phyloP scores from a whole-genome alignment of 1,140 invertebrate genomes.

The Drosophila melanogaster region DNA sequence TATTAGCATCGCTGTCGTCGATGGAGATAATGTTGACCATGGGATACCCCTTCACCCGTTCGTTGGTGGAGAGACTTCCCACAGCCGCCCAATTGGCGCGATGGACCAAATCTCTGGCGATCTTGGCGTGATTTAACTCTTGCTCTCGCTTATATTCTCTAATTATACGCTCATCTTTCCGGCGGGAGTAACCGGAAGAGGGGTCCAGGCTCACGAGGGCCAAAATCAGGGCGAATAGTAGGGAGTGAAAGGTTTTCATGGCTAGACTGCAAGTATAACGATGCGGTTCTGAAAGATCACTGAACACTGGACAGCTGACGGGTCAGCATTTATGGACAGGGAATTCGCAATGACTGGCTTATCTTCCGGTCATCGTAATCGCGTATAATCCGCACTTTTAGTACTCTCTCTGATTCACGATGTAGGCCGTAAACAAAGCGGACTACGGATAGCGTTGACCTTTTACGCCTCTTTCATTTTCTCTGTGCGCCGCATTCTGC shows the following conservation, averaged over 20 bases:
- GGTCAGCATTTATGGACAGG: constrained; percentile 4
- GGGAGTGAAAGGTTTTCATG: constrained; percentile 24
- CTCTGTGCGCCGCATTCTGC: constrained; percentile 1
- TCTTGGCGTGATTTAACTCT: constrained; percentile 75
- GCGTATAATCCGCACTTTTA: neutral
- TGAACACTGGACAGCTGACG: neutral
- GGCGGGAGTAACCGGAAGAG: constrained; percentile 53
- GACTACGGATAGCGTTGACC: constrained; percentile 12
- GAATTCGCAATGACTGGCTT: neutral
- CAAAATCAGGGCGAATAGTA: constrained; percentile 40
- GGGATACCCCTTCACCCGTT: constrained; percentile 88
- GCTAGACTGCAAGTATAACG: constrained; percentile 15
- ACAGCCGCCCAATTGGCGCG: constrained; percentile 90
- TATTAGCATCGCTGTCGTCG: constrained; percentile 88
- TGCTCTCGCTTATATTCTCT: constrained; percentile 35
- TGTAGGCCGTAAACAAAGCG: constrained; percentile 12
- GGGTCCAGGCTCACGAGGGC: constrained; percentile 11
- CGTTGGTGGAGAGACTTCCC: constrained; percentile 89
- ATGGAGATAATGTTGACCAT: constrained; percentile 91
- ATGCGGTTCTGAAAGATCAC: neutral
- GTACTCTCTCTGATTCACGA: neutral
- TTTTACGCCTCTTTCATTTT: neutral
- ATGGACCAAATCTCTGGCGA: constrained; percentile 85
- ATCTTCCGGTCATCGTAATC: constrained; percentile 6
- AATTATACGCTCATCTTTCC: constrained; percentile 58